A percentile compares a stretch with the other conserved stretches of the same genome.
phyloP scores from a whole-genome alignment of 2,113 vertebrate species.

The Malurus alboscapulatus region DNA sequence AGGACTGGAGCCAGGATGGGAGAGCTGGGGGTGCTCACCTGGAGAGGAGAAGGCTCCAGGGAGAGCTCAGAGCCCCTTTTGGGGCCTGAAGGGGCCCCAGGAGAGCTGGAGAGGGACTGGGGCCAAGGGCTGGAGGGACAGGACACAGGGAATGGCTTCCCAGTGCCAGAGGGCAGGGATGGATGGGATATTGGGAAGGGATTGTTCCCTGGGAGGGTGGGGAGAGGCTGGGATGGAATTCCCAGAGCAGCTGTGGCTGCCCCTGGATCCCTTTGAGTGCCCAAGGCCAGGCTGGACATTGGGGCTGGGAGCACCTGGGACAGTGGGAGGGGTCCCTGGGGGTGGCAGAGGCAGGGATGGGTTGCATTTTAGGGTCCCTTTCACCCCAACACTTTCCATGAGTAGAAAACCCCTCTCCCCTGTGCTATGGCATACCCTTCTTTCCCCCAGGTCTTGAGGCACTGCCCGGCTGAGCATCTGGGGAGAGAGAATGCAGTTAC shows the following conservation, averaged over 20 bases:
- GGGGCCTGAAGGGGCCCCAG: neutral
- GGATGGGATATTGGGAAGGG: neutral
- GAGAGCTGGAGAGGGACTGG: neutral
- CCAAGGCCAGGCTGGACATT: neutral
- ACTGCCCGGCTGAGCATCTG: neutral
- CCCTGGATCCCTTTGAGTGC: neutral
- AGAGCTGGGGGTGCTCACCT: neutral
- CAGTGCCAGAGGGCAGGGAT: neutral
- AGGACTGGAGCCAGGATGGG: neutral
- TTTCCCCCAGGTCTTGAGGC: neutral
- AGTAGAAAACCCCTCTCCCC: neutral
- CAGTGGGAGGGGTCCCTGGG: neutral
- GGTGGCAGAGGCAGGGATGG: neutral
- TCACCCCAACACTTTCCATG: neutral
- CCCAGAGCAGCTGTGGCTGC: neutral
- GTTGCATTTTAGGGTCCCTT: fast-evolving
- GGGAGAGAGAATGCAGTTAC: neutral
- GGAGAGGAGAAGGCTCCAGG: neutral
- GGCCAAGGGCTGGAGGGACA: neutral
- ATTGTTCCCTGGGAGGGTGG: neutral
- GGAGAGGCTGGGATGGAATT: neutral
- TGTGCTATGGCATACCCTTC: fast-evolving
- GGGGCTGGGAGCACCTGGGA: neutral
- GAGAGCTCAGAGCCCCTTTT: neutral
- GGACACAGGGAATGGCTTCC: neutral